Conservation (phyloP, 2,888 invertebrate genomes). For the Sericinus montela region DNA sequence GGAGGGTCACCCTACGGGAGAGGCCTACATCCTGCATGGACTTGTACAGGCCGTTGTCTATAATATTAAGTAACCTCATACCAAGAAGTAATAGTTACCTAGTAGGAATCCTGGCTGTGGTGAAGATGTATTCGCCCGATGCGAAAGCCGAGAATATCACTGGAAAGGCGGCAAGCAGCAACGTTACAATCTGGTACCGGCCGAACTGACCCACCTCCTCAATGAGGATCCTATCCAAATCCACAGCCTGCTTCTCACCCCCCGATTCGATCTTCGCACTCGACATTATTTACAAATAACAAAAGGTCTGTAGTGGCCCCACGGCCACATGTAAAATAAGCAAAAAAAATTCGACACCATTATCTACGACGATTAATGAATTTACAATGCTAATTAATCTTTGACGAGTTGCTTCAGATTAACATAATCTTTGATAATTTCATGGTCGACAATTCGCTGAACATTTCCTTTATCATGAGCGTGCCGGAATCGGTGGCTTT, state of each 20-base stretch:
- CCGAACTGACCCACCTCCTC: slow-evolving; percentile 67
- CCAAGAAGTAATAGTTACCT: slow-evolving; percentile 44
- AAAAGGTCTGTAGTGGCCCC: neutral
- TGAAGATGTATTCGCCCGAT: slow-evolving; percentile 66
- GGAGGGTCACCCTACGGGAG: too few relatives aligned
- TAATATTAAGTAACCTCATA: too few relatives aligned
- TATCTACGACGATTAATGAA: slow-evolving; percentile 1
- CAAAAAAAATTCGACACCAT: neutral
- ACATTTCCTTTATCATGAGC: neutral
- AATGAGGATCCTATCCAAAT: slow-evolving; percentile 56
- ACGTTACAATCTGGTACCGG: slow-evolving; percentile 54
- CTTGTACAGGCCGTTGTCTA: too few relatives aligned
- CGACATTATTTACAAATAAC: neutral
- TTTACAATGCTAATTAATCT: slow-evolving; percentile 6
- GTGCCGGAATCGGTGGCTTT: neutral
- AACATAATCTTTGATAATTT: slow-evolving; percentile 6
- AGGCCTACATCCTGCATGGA: too few relatives aligned
- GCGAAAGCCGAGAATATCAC: slow-evolving; percentile 68
- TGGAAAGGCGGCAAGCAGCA: slow-evolving; percentile 56
- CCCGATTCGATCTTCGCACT: slow-evolving; percentile 29
- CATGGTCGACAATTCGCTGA: neutral
- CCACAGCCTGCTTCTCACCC: slow-evolving; percentile 32
- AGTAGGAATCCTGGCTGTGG: slow-evolving; percentile 60
- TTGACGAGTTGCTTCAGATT: slow-evolving; percentile 2
- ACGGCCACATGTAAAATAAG: slow-evolving; percentile 9